Evolutionary conservation across 2,888 invertebrate genomes (phyloP).

Genomic region (Salticus scenicus): DNA sequence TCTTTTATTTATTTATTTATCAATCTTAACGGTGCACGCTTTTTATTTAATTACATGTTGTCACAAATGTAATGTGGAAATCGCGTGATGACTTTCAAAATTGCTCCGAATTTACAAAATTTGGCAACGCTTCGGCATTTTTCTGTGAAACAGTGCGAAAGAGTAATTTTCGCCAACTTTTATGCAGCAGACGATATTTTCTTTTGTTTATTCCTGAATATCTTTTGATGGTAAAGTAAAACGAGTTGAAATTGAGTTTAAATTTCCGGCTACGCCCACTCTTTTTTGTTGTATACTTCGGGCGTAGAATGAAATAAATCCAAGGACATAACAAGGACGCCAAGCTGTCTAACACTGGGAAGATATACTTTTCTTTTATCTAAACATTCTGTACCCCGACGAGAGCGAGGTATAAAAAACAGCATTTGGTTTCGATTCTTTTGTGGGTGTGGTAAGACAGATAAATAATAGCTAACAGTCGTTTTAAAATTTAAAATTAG

Average conservation of each 20-base stretch:
- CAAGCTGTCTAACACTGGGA: background rate
- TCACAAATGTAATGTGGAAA: too few species aligned
- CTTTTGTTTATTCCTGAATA: background rate
- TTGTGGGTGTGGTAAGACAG: background rate
- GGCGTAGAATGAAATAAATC: background rate
- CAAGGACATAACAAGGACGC: constrained; percentile 11
- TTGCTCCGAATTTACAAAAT: too few species aligned
- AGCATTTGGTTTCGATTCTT: background rate
- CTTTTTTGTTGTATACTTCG: background rate
- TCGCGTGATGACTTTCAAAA: too few species aligned
- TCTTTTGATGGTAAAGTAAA: background rate
- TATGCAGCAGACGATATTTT: background rate
- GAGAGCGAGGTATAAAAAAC: background rate
- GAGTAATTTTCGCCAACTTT: too few species aligned
- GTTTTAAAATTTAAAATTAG: too few species aligned
- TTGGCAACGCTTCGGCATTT: too few species aligned
- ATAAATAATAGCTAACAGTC: too few species aligned
- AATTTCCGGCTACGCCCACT: constrained; percentile 15
- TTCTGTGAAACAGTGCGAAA: too few species aligned
- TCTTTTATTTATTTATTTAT: too few species aligned
- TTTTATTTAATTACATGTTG: too few species aligned
- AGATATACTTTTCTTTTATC: background rate
- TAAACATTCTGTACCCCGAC: background rate
- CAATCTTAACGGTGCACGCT: too few species aligned
- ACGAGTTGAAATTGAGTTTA: background rate